These are phyloP conservation scores for Apistogramma diplotaenia DNA, from an alignment of 2,113 vertebrate species.

Conservation along the genomic window DNA sequence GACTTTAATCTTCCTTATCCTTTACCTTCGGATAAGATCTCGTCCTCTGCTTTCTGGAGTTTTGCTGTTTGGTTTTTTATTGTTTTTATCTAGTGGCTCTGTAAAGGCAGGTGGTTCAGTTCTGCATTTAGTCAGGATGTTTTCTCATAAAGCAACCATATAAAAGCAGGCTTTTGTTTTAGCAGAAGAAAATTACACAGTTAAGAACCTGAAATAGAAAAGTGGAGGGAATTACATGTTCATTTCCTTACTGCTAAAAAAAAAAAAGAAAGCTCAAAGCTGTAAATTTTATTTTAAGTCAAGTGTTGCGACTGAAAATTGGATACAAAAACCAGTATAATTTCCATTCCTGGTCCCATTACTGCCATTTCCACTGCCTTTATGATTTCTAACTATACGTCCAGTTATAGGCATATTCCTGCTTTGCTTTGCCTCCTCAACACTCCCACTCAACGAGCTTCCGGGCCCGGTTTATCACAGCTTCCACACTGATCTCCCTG, in stretches of 20 bases:
- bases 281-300: conserved; percentile 19
- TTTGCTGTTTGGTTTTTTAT: neutral
- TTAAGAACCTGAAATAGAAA: conserved; percentile 49
- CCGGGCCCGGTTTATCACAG: conserved; percentile 50
- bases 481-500: conserved; percentile 25
- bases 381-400: neutral
- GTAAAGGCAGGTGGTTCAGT: conserved; percentile 44
- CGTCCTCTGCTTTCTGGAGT: neutral
- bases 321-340: neutral
- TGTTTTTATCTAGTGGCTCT: neutral
- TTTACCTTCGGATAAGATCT: neutral
- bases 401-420: neutral
- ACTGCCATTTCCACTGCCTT: neutral
- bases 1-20: conserved; percentile 7
- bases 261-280: neutral
- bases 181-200: conserved; percentile 47
- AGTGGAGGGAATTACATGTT: conserved; percentile 22
- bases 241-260: conserved; percentile 22
- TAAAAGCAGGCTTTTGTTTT: conserved; percentile 51
- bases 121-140: conserved; percentile 15
- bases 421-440: conserved; percentile 10
- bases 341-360: neutral
- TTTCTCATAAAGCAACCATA: conserved; percentile 22
- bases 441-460: conserved; percentile 26
- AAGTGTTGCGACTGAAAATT: neutral